Base-by-base conservation (phyloP, 2,888 invertebrate species). In the Sminthurides aquaticus region DNA sequence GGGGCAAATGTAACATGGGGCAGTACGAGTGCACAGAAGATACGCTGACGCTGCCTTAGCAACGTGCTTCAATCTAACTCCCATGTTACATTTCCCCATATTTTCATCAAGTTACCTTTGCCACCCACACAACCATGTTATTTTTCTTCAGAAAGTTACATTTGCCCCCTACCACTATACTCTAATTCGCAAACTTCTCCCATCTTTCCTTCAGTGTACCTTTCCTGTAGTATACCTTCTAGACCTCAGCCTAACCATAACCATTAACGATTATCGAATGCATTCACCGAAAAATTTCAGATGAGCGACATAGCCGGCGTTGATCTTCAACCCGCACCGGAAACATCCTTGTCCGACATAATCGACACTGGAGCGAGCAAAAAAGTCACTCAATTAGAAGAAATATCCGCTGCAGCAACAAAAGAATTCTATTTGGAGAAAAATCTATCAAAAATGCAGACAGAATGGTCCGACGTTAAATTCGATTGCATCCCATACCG, bases 391-490 rank as follows among this genome's bases (percentile, higher is more conserved):
- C 86, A 87, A 76, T 80, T 97, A 11, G 93, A 95, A 78, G 94
- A 95, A 79, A 90, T 98, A 73, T 89, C 92, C 60, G 87, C 87
- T 58, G 84, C 89, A 5, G 97, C 97, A 0, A 87, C 90, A 63
- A 95, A 95, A 80, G 98, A 98, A 78, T 89, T 89, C 77, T 84
- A 89, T 8, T 81, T 98, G 18, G 92, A 94, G 79, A 86, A 84
- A 75, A 88, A 88, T 59, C 80, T 97, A 67, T 81, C 82, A 54
- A 91, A 89, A 79, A 96, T 97, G 94, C 86, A 88, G 77, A 84
- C 84, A 0, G 91, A 91, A 77, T 92, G 92, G 92, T 76, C 80
- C 3, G 86, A 87, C 29, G 81, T 92, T 64, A 79, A 80, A 70
- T 91, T 92, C 74, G 89, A 90, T 43, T 81, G 88, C 15, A 78